Percentiles rank a stretch among this genome's conserved stretches.
Conservation (phyloP, 2,797 vertebrate genomes). For the Pogoniulus pusillus region DNA sequence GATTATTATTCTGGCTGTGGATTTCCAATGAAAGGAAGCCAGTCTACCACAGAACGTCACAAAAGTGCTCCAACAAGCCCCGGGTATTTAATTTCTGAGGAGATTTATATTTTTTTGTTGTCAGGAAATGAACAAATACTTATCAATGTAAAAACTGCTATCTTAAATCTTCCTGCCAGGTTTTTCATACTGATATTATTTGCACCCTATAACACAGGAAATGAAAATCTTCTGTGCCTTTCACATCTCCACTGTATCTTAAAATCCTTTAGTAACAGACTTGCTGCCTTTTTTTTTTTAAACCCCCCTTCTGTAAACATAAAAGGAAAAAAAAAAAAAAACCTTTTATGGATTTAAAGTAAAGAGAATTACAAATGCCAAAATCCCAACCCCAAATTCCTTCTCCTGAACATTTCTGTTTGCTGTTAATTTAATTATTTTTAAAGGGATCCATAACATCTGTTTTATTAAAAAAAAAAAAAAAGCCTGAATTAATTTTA, state of each 20-base stretch:
- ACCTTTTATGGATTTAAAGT: slow-evolving; percentile 58
- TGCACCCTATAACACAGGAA: slow-evolving; percentile 91
- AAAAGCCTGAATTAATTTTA: slow-evolving; percentile 43
- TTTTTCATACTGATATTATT: slow-evolving; percentile 93
- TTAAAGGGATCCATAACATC: slow-evolving; percentile 49
- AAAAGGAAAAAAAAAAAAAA: slow-evolving; percentile 76
- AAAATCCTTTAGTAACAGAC: slow-evolving; percentile 78
- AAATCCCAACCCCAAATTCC: slow-evolving; percentile 40
- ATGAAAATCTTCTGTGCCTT: slow-evolving; percentile 89
- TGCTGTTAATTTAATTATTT: slow-evolving; percentile 48
- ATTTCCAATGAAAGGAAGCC: slow-evolving; percentile 85
- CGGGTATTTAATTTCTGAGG: slow-evolving; percentile 87
- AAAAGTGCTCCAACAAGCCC: slow-evolving; percentile 82
- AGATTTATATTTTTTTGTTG: slow-evolving; percentile 93
- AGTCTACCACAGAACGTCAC: slow-evolving; percentile 82
- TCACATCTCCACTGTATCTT: slow-evolving; percentile 82
- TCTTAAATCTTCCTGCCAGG: slow-evolving; percentile 92
- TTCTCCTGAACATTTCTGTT: slow-evolving; percentile 37
- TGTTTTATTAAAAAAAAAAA: slow-evolving; percentile 57
- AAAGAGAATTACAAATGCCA: slow-evolving; percentile 49
- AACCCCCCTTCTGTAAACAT: slow-evolving; percentile 68
- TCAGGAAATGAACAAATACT: slow-evolving; percentile 99
- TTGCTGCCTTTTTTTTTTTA: slow-evolving; percentile 50
- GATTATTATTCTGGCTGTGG: slow-evolving; percentile 88
- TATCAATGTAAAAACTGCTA: slow-evolving; percentile 94